Percentiles rank a stretch among this genome's conserved stretches.
phyloP scores from a whole-genome alignment of 1,140 invertebrate genomes.

The Laodelphax striatellus region DNA sequence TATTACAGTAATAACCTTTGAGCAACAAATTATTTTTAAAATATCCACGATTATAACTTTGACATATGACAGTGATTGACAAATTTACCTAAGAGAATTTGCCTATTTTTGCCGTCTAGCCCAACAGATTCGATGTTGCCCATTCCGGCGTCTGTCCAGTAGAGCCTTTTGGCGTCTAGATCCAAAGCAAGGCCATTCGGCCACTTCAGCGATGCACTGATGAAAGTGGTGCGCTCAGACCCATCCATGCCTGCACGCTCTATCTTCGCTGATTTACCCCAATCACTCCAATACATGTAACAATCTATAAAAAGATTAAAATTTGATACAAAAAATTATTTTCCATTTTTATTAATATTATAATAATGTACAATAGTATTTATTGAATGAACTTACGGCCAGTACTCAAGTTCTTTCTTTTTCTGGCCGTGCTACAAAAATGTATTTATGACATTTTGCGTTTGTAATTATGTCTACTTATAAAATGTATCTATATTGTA shows the following conservation, averaged over 20 bases:
- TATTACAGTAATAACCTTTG: too few species aligned
- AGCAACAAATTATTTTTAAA: too few species aligned
- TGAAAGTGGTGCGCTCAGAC: constrained; percentile 45
- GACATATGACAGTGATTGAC: not conserved
- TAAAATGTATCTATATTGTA: too few species aligned
- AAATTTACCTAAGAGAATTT: constrained; percentile 46
- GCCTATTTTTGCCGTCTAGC: constrained; percentile 63
- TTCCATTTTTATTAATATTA: too few species aligned
- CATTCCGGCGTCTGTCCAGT: constrained; percentile 72
- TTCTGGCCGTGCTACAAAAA: too few species aligned
- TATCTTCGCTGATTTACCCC: constrained; percentile 68
- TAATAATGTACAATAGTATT: too few species aligned
- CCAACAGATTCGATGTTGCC: constrained; percentile 72
- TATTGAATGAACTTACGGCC: too few species aligned
- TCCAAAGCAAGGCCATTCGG: constrained; percentile 77
- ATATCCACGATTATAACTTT: too few species aligned
- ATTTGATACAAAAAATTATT: too few species aligned
- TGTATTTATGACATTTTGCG: too few species aligned
- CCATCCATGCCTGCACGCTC: constrained; percentile 85
- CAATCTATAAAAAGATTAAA: constrained; percentile 43
- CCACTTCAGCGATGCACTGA: constrained; percentile 59
- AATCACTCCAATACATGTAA: constrained; percentile 82
- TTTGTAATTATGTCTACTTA: too few species aligned
- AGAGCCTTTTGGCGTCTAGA: constrained; percentile 50
- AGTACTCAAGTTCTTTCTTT: too few species aligned